Conservation (phyloP, 2,888 invertebrate species). For the Amphipyra tragopoginis region DNA sequence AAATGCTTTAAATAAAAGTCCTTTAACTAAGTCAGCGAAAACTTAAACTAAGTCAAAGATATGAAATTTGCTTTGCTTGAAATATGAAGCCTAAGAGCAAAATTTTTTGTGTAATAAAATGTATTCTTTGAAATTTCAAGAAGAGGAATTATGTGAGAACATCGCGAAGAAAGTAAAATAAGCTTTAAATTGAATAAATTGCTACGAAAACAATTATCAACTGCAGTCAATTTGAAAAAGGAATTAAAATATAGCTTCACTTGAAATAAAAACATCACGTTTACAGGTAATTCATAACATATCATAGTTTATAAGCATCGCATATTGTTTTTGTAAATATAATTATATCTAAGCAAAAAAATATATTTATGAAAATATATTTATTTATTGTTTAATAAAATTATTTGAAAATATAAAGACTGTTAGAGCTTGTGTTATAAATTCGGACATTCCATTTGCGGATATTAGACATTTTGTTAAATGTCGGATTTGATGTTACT, state of each 20-base stretch:
- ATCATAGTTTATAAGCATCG: constrained; percentile 66
- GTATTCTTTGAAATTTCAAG: background rate
- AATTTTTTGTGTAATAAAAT: too few relatives aligned
- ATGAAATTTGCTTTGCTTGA: background rate
- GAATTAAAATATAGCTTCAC: constrained; percentile 35
- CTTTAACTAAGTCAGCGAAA: too few relatives aligned
- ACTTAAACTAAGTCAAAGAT: background rate
- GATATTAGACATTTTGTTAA: constrained; percentile 33
- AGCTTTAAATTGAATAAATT: constrained; percentile 21
- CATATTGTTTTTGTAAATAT: constrained; percentile 49
- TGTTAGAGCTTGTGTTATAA: constrained; percentile 51
- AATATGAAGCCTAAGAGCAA: background rate
- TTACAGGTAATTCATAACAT: constrained; percentile 70
- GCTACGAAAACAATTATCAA: constrained; percentile 13
- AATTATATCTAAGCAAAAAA: constrained; percentile 39
- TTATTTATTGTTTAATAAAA: constrained; percentile 40
- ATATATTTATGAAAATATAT: constrained; percentile 36
- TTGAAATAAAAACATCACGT: constrained; percentile 42
- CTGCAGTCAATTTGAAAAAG: constrained; percentile 54
- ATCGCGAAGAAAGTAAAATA: constrained; percentile 1
- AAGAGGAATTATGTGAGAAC: background rate
- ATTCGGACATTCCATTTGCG: constrained; percentile 38
- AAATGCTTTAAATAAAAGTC: background rate
- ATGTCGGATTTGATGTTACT: constrained; percentile 39
- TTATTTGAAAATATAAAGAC: constrained; percentile 52